Base-by-base conservation (phyloP, 2,888 invertebrate species). In the Cheilosia vernalis region DNA sequence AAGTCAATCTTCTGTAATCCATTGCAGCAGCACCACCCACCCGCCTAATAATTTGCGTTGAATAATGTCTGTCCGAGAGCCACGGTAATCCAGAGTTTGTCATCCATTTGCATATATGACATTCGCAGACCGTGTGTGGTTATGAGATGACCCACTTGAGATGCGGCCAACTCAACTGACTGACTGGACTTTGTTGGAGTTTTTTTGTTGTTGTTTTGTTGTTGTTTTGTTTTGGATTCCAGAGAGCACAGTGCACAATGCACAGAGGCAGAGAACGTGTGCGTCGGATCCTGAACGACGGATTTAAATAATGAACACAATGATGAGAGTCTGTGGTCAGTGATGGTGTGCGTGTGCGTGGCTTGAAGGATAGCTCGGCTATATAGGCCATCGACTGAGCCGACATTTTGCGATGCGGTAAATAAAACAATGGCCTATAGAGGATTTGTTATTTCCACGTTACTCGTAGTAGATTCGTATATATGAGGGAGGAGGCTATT, bases 111-210 rank as follows among this genome's bases (percentile, higher is more conserved):
- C 70, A 64, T 74, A 30, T 40, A 80, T 76, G 84, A 70, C 80
- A 76, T 55, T 66, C 21, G 67, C 72, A 76, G 81, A 72, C 61
- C 24, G 53, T 67, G 70, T 66, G 70, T 66, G 72, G 80, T 72
- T 85, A 60, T 80, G 85, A 77, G 81, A 60, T 80, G 85, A 77
- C 72, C 67, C 60, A 77, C 85, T 85, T 81, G 73, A 80, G 80
- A 73, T 66, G 61, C 44, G 44, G 33, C 13, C 27, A 42, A 56
- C 49, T 70, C 19, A 21, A 78, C 42, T 60, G 21, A 78, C 42
- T 60, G 21, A 51, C 27, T 53, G 30, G 10, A 60, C 30, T 42
- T 44, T 17, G 24, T 21, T 21, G 27, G 27, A 27, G 6, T 27
- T 10, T 49, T n/a, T n/a, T 49, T 19, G 2, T 19, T 19, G n/a